These are phyloP conservation scores for Fistularia commersonii DNA, from an alignment of 2,797 vertebrate species.

Conservation along the genomic window DNA sequence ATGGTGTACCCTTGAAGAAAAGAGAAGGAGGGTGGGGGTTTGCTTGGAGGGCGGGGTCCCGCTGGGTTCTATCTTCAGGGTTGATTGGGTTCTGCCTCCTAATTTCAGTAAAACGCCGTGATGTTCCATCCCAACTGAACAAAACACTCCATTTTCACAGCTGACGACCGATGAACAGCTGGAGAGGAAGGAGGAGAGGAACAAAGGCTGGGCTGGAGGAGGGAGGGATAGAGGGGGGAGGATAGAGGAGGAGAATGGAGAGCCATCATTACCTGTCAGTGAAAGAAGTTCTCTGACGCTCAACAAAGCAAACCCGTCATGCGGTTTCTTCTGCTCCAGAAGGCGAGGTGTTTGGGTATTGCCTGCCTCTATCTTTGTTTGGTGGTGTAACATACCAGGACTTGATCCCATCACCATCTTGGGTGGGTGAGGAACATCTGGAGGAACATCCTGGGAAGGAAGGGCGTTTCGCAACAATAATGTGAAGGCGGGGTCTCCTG, in stretches of 20 bases:
- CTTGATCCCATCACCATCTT: too few relatives aligned
- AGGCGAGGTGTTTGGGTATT: too few relatives aligned
- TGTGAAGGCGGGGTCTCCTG: too few relatives aligned
- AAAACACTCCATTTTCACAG: conserved; percentile 21
- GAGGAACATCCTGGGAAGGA: too few relatives aligned
- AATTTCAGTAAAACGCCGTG: conserved; percentile 17
- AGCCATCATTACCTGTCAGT: conserved; percentile 7
- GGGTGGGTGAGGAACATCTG: too few relatives aligned
- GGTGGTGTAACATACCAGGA: too few relatives aligned
- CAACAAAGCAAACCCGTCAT: conserved; percentile 1
- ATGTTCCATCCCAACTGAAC: conserved; percentile 14
- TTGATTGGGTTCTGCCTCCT: conserved; percentile 12
- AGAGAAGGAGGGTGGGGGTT: too few relatives aligned
- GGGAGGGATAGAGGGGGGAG: not conserved
- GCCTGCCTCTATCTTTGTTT: too few relatives aligned
- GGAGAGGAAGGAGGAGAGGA: not conserved
- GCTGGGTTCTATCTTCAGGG: conserved; percentile 1
- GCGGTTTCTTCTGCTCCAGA: conserved; percentile 3
- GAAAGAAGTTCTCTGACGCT: too few relatives aligned
- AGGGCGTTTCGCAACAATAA: too few relatives aligned
- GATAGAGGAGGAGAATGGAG: conserved; percentile 5
- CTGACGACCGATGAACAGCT: conserved; percentile 12
- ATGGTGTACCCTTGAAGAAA: too few relatives aligned
- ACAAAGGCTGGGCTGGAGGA: not conserved
- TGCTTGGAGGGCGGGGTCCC: too few relatives aligned